Base-by-base conservation (phyloP, 2,797 vertebrate genomes). In the Coregonus sp. region DNA sequence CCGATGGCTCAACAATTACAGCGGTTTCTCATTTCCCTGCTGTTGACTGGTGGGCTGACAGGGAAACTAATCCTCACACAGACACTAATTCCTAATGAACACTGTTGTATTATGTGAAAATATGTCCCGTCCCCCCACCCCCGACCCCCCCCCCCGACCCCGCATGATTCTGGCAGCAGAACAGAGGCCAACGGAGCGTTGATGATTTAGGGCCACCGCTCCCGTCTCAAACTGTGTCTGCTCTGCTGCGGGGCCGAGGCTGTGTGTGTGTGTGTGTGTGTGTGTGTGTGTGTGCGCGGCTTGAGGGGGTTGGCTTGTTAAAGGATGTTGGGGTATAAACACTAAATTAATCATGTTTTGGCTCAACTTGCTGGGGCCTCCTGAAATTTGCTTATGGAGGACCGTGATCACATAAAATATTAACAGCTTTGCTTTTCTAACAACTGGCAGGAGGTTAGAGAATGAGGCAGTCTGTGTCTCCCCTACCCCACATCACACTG, bases 311-410 rank as follows among this genome's bases (percentile, higher is more conserved):
- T 86, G 88, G 89, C 89, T 95, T 92, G 92, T 94, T 91, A 95
- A 91, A 89, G 90, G 91, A 89, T 92, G 94, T 95, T 85, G 71
- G 89, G 88, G 88, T 90, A 93, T 93, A 95, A 95, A 95, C 91
- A 95, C 92, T 98, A 95, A 98, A 99, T 98, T 97, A 98, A 97
- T 97, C 95, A 99, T 98, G 95, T 92, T 94, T 95, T 94, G 94
- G 92, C 93, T 95, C 94, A 95, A 97, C 96, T 98, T 96, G 93
- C 94, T 92, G 88, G 95, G 95, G 96, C 97, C 94, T 94, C 92
- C 54, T 59, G 90, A 96, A 97, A 97, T 97, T 96, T 96, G 97
- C 96, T 96, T 95, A 95, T 96, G 96, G 96, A 97, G 93, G 93
- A 93, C 95, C 89, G 92, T 95, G 95, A 98, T 89, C 88, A 77